Evolutionary conservation across 2,113 vertebrate species (phyloP).

Genomic region (Fulica atra): DNA sequence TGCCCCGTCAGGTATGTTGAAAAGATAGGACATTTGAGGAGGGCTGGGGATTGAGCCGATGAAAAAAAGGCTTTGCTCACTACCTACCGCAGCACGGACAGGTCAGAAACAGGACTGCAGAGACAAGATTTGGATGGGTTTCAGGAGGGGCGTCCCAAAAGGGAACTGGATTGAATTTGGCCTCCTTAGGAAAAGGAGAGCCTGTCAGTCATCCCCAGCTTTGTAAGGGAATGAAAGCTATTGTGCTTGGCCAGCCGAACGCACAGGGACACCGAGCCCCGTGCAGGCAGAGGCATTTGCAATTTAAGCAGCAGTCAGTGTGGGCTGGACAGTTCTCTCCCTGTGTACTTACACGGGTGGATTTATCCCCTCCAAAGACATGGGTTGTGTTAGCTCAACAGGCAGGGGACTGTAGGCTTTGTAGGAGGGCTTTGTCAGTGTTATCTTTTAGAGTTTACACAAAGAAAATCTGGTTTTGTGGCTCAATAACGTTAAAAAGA

Average conservation of each 20-base stretch:
- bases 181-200: not conserved
- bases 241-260: not conserved
- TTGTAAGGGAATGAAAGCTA: not conserved
- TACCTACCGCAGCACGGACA: conserved; percentile 75
- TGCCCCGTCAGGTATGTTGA: conserved; percentile 74
- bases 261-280: fast-evolving
- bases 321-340: not conserved
- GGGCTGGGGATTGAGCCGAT: conserved; percentile 59
- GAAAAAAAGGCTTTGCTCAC: conserved; percentile 51
- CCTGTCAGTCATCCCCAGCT: conserved; percentile 70
- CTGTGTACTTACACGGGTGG: fast-evolving
- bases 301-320: not conserved
- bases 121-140: not conserved
- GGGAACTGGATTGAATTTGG: not conserved
- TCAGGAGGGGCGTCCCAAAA: not conserved
- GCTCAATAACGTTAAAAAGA: not conserved
- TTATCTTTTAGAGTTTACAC: not conserved
- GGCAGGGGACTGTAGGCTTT: not conserved
- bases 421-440: not conserved
- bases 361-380: not conserved
- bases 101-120: not conserved
- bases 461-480: not conserved
- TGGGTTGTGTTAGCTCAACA: fast-evolving
- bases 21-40: conserved; percentile 81
- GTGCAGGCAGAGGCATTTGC: not conserved